Conservation (phyloP, 2,888 invertebrate species). For the Harpagoxenus sublaevis region DNA sequence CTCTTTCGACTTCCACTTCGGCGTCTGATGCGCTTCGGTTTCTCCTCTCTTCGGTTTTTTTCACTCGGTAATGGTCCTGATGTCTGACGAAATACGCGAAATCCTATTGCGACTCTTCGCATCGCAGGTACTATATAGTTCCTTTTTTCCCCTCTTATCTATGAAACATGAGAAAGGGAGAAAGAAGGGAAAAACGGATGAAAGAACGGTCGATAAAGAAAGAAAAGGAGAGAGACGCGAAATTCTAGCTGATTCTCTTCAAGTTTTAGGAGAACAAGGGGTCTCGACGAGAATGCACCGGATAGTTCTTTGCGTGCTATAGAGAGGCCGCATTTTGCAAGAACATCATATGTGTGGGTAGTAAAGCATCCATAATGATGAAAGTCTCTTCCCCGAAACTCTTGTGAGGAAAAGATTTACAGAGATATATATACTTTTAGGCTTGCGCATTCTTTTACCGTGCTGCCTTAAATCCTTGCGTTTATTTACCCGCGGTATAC, state of each 20-base stretch:
- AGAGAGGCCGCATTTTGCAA: constrained; percentile 68
- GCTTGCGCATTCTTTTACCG: constrained; percentile 23
- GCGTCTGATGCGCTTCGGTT: constrained; percentile 63
- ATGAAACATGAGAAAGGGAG: constrained; percentile 25
- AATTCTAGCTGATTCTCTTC: constrained; percentile 72
- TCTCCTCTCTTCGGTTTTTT: constrained; percentile 73
- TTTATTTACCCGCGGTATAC: background rate
- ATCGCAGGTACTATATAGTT: constrained; percentile 58
- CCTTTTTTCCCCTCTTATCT: constrained; percentile 39
- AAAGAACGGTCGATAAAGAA: constrained; percentile 22
- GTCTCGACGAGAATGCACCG: constrained; percentile 70
- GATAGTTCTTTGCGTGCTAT: constrained; percentile 68
- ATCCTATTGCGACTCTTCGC: constrained; percentile 83
- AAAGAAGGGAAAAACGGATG: background rate
- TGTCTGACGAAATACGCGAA: constrained; percentile 85
- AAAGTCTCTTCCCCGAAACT: constrained; percentile 66
- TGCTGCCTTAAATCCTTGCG: constrained; percentile 20
- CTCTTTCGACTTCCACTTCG: constrained; percentile 66
- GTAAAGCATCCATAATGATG: constrained; percentile 71
- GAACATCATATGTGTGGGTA: constrained; percentile 68
- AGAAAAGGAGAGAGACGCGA: constrained; percentile 42
- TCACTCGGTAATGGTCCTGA: constrained; percentile 83
- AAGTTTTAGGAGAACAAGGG: constrained; percentile 75
- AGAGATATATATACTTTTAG: constrained; percentile 35
- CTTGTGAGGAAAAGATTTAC: constrained; percentile 38